Evolutionary conservation across 1,140 invertebrate species (phyloP).

Genomic region (Mizuhopecten yessoensis): DNA sequence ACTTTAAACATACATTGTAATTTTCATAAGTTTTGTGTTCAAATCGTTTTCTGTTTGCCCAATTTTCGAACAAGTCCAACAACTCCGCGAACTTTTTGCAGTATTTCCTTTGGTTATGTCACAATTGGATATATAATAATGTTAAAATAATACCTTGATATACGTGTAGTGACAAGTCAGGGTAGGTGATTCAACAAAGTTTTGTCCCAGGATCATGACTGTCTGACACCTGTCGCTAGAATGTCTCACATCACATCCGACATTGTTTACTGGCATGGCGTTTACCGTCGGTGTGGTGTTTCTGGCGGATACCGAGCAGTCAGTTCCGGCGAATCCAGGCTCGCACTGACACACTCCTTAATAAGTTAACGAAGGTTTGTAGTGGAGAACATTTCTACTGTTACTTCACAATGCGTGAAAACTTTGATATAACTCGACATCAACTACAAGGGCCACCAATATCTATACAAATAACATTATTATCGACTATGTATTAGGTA

Average conservation of each 20-base stretch:
- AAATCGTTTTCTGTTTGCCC: too few relatives aligned
- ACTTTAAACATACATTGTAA: not conserved
- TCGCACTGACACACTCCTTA: slow-evolving; percentile 58
- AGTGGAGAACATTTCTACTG: too few relatives aligned
- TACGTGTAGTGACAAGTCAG: slow-evolving; percentile 58
- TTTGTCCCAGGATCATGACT: slow-evolving; percentile 50
- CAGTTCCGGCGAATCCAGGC: slow-evolving; percentile 51
- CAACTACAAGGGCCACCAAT: too few relatives aligned
- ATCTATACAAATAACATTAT: too few relatives aligned
- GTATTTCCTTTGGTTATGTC: too few relatives aligned
- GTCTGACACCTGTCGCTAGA: slow-evolving; percentile 52
- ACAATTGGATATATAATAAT: not conserved
- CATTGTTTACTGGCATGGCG: not conserved
- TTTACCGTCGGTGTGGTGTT: slow-evolving; percentile 44
- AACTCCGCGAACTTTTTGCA: too few relatives aligned
- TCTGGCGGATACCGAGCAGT: slow-evolving; percentile 50
- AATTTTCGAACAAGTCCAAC: too few relatives aligned
- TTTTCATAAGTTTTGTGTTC: too few relatives aligned
- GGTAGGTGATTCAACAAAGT: slow-evolving; percentile 58
- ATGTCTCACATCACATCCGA: slow-evolving; percentile 56
- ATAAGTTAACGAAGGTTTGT: too few relatives aligned
- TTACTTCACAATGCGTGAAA: too few relatives aligned
- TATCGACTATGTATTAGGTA: too few relatives aligned
- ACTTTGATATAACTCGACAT: too few relatives aligned
- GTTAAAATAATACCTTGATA: slow-evolving; percentile 52